Evolutionary conservation across 2,888 invertebrate species (phyloP).

Genomic region (Galeruca laticollis): DNA sequence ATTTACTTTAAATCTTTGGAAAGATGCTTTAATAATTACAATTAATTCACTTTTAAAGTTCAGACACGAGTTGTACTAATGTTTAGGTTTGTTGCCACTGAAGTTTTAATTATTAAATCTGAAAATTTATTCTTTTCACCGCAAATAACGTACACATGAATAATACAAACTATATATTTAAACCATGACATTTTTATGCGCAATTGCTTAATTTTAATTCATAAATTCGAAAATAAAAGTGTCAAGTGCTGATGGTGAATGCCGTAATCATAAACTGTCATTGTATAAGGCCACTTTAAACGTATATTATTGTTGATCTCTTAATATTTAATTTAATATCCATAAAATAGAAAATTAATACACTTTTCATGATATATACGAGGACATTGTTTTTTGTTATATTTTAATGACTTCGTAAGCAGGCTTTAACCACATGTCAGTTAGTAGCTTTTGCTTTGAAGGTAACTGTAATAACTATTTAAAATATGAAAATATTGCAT

Average conservation of each 20-base stretch:
- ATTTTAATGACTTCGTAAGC: constrained; percentile 1
- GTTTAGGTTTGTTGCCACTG: no score
- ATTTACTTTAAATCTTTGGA: no score
- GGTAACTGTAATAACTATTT: constrained; percentile 11
- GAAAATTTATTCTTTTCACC: no score
- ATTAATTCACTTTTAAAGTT: no score
- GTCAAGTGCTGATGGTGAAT: not conserved
- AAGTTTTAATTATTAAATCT: no score
- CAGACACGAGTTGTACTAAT: no score
- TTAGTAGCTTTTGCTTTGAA: constrained; percentile 9
- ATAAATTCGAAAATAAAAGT: not conserved
- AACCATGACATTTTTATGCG: not conserved
- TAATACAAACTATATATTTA: not conserved
- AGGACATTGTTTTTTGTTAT: not conserved
- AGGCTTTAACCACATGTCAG: constrained; percentile 13
- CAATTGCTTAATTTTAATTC: not conserved
- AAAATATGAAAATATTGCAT: constrained; percentile 9
- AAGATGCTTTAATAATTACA: no score
- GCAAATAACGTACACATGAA: not conserved
- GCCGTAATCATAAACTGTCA: not conserved
- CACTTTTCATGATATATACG: constrained; percentile 1
- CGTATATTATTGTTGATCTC: not conserved
- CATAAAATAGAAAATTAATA: constrained; percentile 3
- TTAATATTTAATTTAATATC: not conserved
- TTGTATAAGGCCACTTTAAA: not conserved